A percentile compares a stretch with the other conserved stretches of the same genome.
Conservation (phyloP, 2,113 vertebrate genomes). For the Crotophaga sulcirostris region DNA sequence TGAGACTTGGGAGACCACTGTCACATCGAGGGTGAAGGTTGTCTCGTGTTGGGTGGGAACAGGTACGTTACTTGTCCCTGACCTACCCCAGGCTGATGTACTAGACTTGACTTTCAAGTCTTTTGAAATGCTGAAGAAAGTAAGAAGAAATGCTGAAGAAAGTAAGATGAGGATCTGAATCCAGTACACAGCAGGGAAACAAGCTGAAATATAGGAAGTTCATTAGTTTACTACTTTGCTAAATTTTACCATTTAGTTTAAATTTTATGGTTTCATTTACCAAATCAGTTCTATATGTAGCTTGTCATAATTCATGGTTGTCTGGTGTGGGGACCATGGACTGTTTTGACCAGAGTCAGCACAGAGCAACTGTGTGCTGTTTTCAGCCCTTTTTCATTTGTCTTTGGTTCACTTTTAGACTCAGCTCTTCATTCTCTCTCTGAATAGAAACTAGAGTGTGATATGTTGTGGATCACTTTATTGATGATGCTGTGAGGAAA, state of each 20-base stretch:
- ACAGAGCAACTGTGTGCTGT: fast-evolving
- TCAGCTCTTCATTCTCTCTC: not conserved
- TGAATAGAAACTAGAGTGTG: not conserved
- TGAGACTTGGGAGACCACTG: not conserved
- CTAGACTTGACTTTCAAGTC: not conserved
- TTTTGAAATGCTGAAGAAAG: not conserved
- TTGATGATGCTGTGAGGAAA: not conserved
- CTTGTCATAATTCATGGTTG: not conserved
- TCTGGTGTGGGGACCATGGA: not conserved
- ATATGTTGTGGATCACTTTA: not conserved
- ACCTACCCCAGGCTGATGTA: not conserved
- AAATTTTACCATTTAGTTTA: not conserved
- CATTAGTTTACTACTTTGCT: not conserved
- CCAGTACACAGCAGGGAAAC: not conserved
- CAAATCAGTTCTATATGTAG: not conserved
- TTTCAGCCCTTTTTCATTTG: not conserved
- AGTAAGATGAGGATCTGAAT: not conserved
- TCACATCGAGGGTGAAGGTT: fast-evolving
- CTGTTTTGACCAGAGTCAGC: not conserved
- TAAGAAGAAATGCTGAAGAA: not conserved
- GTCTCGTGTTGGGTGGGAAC: not conserved
- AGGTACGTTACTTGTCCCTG: not conserved
- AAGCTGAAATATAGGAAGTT: not conserved
- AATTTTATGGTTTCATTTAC: not conserved
- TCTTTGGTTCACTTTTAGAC: not conserved